Evolutionary conservation across 2,888 invertebrate genomes (phyloP).

Genomic region (Charanyca ferruginea): DNA sequence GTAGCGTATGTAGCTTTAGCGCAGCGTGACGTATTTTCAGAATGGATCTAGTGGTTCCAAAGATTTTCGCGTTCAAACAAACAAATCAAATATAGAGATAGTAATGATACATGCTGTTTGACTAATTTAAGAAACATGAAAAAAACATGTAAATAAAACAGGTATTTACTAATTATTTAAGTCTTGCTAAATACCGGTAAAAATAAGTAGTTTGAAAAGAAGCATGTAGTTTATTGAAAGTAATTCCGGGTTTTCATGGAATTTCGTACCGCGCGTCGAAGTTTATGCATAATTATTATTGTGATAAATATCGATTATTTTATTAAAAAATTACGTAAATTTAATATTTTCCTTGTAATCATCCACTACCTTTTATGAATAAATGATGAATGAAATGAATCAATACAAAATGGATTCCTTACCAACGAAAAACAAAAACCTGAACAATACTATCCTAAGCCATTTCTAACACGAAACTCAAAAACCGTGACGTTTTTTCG

Average conservation of each 20-base stretch:
- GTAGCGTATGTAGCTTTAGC: too few species aligned
- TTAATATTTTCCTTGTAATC: too few species aligned
- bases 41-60: too few species aligned
- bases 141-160: not conserved
- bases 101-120: not conserved
- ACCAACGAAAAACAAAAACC: not conserved
- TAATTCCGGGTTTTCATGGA: conserved; percentile 3
- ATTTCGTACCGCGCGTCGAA: not conserved
- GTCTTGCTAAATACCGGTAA: not conserved
- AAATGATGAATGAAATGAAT: too few species aligned
- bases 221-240: conserved; percentile 17
- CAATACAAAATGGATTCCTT: not conserved
- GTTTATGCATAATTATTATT: not conserved
- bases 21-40: too few species aligned
- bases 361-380: too few species aligned
- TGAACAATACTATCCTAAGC: conserved; percentile 5
- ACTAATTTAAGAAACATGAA: conserved; percentile 10
- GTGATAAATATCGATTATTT: not conserved
- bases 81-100: not conserved
- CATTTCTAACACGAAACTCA: conserved; percentile 33
- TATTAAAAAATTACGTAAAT: too few species aligned
- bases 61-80: too few species aligned
- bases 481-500: conserved; percentile 43
- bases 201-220: conserved; percentile 22
- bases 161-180: not conserved